Base-by-base conservation (phyloP, 37 sponge, comb jelly and placozoan genomes). In the Tethya wilhelma region DNA sequence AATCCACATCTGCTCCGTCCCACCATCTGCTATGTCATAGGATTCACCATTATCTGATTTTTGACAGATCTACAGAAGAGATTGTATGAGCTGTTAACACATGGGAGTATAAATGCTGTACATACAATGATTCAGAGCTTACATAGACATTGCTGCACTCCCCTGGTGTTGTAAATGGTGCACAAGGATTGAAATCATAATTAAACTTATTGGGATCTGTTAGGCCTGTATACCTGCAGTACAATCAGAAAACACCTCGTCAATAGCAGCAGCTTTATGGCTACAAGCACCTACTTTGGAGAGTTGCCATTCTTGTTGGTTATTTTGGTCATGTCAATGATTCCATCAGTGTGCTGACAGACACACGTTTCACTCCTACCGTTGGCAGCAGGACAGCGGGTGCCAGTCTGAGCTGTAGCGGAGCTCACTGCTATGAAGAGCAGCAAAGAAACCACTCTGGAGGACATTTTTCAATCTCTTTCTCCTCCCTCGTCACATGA, bases 341-440 rank as follows among this genome's bases (percentile, higher is more conserved):
- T 62, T 7, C 78, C 78, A 40, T 62, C 30, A 5, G 78, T 44
- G 64, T 62, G 64, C 6, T 77, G 32, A 41, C 78, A 77, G 7
- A 64, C 64, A 64, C 78, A 77, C 2, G 55, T 30, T 28, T 22
- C 20, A n/a, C n/a, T n/a, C n/a, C n/a, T n/a, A n/a, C n/a, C n/a
- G n/a, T n/a, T n/a, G n/a, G n/a, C n/a, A n/a, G 36, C 34, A 6
- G 36, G 67, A 28, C 67, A 66, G n/a, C n/a, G n/a, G n/a, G n/a
- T n/a, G n/a, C n/a, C n/a, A n/a, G n/a, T n/a, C n/a, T n/a, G n/a
- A n/a, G n/a, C n/a, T n/a, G n/a, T n/a, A n/a, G n/a, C n/a, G n/a
- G n/a, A n/a, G n/a, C n/a, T n/a, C n/a, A n/a, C n/a, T n/a, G n/a
- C n/a, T n/a, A n/a, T n/a, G n/a, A n/a, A n/a, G n/a, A n/a, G n/a